Evolutionary conservation across 1,140 invertebrate genomes (phyloP), one percentile per base, ranked within the genome.

Genomic region (Bombus waltoni): DNA sequence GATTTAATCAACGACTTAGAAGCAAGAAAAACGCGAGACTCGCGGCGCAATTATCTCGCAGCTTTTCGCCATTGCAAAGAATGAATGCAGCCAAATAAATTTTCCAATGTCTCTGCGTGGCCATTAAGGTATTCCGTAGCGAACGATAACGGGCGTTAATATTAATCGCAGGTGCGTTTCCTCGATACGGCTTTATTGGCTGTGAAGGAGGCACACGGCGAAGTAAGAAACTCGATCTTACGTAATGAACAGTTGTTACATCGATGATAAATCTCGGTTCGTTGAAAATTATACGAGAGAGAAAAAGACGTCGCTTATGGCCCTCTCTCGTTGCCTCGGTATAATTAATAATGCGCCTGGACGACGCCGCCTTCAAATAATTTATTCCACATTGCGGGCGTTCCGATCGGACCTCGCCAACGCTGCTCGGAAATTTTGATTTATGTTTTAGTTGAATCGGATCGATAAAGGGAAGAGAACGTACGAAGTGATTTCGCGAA

Each of bases 211-310:
- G 47, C 6, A 53, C 47, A 53, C 47, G 8, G 70, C 57, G 65
- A 83, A 78, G 42, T 78, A 78, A 83, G 62, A 83, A 83, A 53
- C 74, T 44, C 35, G 81, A 47, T 70, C 81, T 77, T 70, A 57
- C 62, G 62, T 83, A 83, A 83, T 42, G 81, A 75, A 62, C 44
- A 42, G 81, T 78, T 62, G 81, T 83, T 83, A 57, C 35, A 70
- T 57, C 44, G 35, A 25, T 32, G 81, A 76, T 83, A 68, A 77
- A 78, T 82, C 57, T 38, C 40, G 57, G 80, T 44, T 28, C 22
- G 71, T 38, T 40, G 25, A 66, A 73, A 73, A 15, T 53, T 40
- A 28, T 9, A 22, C 22, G 32, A 11, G 42, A 13, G 44, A 40
- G 22, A 72, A 72, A 72, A 72, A 6, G 28, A 59, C 62, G 18